A percentile compares a stretch with the other conserved stretches of the same genome.
phyloP scores from a whole-genome alignment of 2,113 vertebrate genomes.

The Ciconia stormi region DNA sequence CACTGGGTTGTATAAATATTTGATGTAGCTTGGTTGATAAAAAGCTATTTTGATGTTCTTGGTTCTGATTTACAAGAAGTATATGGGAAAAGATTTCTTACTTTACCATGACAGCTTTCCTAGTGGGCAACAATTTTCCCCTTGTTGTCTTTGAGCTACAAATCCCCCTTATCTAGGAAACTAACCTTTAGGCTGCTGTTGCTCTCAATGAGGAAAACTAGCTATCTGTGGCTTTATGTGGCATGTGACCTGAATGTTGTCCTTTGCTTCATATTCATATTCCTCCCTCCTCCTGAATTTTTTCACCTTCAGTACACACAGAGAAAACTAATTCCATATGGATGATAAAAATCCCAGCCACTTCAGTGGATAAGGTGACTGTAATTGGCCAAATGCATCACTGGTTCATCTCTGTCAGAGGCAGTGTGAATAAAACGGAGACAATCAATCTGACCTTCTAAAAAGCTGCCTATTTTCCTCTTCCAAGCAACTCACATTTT shows the following conservation, averaged over 20 bases:
- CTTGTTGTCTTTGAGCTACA: slow-evolving; percentile 4
- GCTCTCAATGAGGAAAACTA: not conserved
- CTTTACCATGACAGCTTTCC: slow-evolving; percentile 28
- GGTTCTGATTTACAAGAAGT: slow-evolving; percentile 66
- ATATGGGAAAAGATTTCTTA: slow-evolving; percentile 30
- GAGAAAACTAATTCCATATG: not conserved
- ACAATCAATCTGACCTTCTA: not conserved
- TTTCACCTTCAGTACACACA: not conserved
- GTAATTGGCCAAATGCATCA: not conserved
- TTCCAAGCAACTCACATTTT: not conserved
- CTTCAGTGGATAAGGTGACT: not conserved
- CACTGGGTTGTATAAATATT: slow-evolving; percentile 75
- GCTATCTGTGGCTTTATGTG: not conserved
- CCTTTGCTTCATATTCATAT: not conserved
- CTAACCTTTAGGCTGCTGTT: not conserved
- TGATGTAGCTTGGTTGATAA: slow-evolving; percentile 72
- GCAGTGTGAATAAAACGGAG: not conserved
- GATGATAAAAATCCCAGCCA: not conserved
- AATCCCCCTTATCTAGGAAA: not conserved
- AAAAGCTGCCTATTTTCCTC: not conserved
- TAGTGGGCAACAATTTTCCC: not conserved
- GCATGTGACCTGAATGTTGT: not conserved
- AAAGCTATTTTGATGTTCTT: slow-evolving; percentile 74
- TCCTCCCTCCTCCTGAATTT: not conserved
- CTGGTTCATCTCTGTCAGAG: not conserved